These are phyloP conservation scores for Rynchops niger DNA, from an alignment of 2,113 vertebrate genomes.

Conservation along the genomic window DNA sequence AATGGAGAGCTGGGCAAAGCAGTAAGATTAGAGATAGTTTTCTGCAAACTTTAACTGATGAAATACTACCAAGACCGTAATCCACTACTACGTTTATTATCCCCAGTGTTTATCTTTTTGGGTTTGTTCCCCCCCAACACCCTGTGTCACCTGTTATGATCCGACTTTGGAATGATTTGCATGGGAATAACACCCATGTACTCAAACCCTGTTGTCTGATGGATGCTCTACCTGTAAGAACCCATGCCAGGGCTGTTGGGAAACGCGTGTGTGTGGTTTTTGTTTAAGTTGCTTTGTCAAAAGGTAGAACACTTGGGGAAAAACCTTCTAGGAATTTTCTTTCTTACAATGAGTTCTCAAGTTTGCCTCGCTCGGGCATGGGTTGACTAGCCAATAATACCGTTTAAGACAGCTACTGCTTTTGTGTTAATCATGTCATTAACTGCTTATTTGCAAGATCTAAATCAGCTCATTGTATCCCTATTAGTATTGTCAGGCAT, in stretches of 20 bases:
- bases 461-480: neutral
- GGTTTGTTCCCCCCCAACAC: neutral
- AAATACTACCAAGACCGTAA: neutral
- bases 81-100: neutral
- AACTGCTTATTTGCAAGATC: neutral
- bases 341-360: neutral
- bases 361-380: neutral
- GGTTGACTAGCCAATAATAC: neutral
- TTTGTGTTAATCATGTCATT: neutral
- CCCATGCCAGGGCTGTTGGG: neutral
- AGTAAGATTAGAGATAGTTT: neutral
- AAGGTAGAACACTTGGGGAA: neutral
- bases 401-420: neutral
- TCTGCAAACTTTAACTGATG: neutral
- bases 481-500: neutral
- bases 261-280: accelerated
- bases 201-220: neutral
- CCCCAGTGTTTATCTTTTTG: neutral
- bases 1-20: neutral
- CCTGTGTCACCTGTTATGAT: neutral
- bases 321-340: neutral
- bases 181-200: neutral
- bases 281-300: neutral
- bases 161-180: neutral
- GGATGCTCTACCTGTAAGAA: neutral